phyloP scores from a whole-genome alignment of 2,888 invertebrate genomes.

The Ellobium chinense region DNA sequence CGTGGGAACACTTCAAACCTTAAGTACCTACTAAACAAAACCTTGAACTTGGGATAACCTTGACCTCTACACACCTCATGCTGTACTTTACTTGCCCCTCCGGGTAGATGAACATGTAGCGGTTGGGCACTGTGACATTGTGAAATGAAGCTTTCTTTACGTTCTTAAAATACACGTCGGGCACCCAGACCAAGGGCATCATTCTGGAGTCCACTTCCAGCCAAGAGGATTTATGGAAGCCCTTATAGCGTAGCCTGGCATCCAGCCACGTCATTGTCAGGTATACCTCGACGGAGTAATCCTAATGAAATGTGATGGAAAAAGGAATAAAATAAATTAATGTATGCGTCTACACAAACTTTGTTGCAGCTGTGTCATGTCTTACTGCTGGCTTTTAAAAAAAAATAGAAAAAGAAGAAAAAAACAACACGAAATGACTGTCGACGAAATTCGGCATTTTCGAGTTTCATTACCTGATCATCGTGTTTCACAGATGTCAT shows the following conservation, averaged over 20 bases:
- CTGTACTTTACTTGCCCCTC: constrained; percentile 59
- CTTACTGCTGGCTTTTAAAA: no score
- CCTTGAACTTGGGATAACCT: no score
- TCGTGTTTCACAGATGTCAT: no score
- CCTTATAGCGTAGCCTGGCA: constrained; percentile 56
- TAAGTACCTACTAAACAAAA: no score
- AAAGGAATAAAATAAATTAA: background rate
- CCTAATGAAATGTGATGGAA: no score
- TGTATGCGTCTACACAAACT: background rate
- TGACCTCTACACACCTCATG: constrained; percentile 20
- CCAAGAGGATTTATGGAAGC: constrained; percentile 44
- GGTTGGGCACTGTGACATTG: constrained; percentile 72
- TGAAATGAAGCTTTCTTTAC: constrained; percentile 72
- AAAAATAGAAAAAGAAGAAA: no score
- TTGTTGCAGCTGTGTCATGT: no score
- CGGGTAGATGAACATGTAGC: constrained; percentile 70
- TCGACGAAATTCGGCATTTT: no score
- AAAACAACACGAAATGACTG: no score
- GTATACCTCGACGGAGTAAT: constrained; percentile 66
- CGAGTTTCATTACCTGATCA: no score
- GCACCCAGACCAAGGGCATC: constrained; percentile 71
- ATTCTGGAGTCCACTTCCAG: constrained; percentile 68
- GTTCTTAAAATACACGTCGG: constrained; percentile 69
- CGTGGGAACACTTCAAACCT: no score
- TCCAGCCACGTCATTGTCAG: constrained; percentile 69